A percentile compares a stretch with the other conserved stretches of the same genome.
These are phyloP conservation scores for Chironomus tepperi DNA, from an alignment of 1,140 invertebrate genomes.

Conservation along the genomic window DNA sequence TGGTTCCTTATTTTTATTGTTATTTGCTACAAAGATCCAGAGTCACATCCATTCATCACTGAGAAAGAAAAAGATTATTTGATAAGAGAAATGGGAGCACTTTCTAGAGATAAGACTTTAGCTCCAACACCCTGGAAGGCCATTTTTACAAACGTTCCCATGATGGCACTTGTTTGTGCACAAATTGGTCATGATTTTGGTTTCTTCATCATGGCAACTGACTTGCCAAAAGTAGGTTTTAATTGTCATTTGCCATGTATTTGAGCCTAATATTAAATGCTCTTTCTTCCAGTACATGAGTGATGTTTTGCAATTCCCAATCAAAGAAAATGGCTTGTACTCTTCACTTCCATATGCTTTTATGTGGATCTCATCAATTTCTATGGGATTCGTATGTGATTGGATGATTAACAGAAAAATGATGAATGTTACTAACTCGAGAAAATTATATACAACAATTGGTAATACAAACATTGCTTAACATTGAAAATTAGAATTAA, in stretches of 20 bases:
- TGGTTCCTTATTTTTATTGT: slow-evolving; percentile 67
- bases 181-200: slow-evolving; percentile 86
- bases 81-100: slow-evolving; percentile 48
- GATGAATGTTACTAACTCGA: slow-evolving; percentile 50
- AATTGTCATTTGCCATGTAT: too few relatives aligned
- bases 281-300: slow-evolving; percentile 67
- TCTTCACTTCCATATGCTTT: slow-evolving; percentile 60
- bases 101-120: slow-evolving; percentile 42
- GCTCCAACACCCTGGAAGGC: slow-evolving; percentile 60
- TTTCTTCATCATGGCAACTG: slow-evolving; percentile 87
- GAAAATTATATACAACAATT: slow-evolving; percentile 65
- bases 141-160: slow-evolving; percentile 63
- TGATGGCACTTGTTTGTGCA: slow-evolving; percentile 64
- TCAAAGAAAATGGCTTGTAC: slow-evolving; percentile 58
- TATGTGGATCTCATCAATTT: slow-evolving; percentile 63
- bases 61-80: slow-evolving; percentile 69
- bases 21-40: slow-evolving; percentile 67
- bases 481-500: neutral
- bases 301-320: slow-evolving; percentile 74
- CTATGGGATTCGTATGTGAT: slow-evolving; percentile 57
- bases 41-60: slow-evolving; percentile 73
- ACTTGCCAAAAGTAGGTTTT: slow-evolving; percentile 59
- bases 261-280: too few relatives aligned
- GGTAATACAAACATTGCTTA: slow-evolving; percentile 40
- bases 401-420: slow-evolving; percentile 50